These are phyloP conservation scores for Drosophila watanabei DNA, from an alignment of 1,140 invertebrate genomes.

Conservation along the genomic window DNA sequence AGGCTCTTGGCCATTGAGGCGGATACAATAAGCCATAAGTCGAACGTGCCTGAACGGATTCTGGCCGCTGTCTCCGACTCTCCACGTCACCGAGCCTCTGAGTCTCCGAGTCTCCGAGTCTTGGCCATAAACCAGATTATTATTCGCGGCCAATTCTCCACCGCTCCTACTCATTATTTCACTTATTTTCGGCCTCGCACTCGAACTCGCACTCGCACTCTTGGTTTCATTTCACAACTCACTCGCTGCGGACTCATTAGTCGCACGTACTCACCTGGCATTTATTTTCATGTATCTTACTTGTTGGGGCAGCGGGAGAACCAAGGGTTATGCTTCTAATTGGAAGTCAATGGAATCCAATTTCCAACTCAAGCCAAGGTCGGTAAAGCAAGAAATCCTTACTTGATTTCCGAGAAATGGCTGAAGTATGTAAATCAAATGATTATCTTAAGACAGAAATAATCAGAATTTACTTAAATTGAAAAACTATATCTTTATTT, in stretches of 20 bases:
- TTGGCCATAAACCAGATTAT: constrained; percentile 71
- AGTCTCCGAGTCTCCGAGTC: constrained; percentile 15
- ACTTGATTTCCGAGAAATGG: not conserved
- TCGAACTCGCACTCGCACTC: constrained; percentile 40
- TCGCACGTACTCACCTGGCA: constrained; percentile 36
- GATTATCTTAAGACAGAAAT: not conserved
- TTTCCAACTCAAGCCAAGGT: constrained; percentile 31
- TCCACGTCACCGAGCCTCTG: not conserved
- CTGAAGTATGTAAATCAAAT: not conserved
- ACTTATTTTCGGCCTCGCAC: constrained; percentile 59
- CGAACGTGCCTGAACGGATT: constrained; percentile 77
- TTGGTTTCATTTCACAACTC: constrained; percentile 73
- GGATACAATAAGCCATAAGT: constrained; percentile 60
- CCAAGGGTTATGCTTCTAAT: constrained; percentile 36
- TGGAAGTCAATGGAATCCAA: constrained; percentile 16
- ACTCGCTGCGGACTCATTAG: constrained; percentile 52
- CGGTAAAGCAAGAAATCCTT: not conserved
- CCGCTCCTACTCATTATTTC: constrained; percentile 35
- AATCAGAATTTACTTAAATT: not conserved
- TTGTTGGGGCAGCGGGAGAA: constrained; percentile 23
- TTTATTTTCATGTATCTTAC: constrained; percentile 18
- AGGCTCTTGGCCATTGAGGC: constrained; percentile 42
- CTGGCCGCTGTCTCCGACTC: constrained; percentile 38
- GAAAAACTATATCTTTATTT: not conserved
- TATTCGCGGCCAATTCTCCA: constrained; percentile 66